A percentile compares a stretch with the other conserved stretches of the same genome.
These are phyloP conservation scores for Dufourea novaeangliae DNA, from an alignment of 1,140 invertebrate species.

Conservation along the genomic window DNA sequence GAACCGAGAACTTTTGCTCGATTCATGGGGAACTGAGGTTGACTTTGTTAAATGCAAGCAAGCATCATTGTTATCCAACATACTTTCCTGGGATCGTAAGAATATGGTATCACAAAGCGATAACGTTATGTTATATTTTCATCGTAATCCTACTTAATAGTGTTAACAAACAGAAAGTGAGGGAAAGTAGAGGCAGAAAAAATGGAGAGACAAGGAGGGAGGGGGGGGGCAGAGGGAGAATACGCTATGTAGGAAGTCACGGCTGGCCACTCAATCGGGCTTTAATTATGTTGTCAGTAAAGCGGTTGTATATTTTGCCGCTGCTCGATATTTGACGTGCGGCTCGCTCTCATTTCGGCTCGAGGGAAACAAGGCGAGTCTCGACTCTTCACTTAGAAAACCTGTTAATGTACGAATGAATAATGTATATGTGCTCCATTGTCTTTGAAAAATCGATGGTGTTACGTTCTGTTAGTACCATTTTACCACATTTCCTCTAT, in stretches of 20 bases:
- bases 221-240: conserved; percentile 27
- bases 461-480: conserved; percentile 54
- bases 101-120: neutral
- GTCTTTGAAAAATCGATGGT: conserved; percentile 27
- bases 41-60: too few relatives aligned
- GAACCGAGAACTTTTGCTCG: neutral
- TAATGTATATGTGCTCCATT: conserved; percentile 73
- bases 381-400: conserved; percentile 80
- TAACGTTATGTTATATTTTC: conserved; percentile 5
- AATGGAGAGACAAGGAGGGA: conserved; percentile 11
- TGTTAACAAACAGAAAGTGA: conserved; percentile 7
- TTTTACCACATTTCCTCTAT: conserved; percentile 44
- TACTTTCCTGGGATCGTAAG: conserved; percentile 41
- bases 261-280: conserved; percentile 64
- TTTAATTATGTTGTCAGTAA: conserved; percentile 49
- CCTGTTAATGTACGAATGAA: conserved; percentile 80
- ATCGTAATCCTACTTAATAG: conserved; percentile 16
- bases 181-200: neutral
- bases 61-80: conserved; percentile 57
- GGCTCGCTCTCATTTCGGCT: conserved; percentile 72
- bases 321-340: conserved; percentile 75
- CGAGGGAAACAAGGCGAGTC: conserved; percentile 74
- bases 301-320: conserved; percentile 51
- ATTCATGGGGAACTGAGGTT: too few relatives aligned
- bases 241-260: conserved; percentile 62